Base-by-base conservation (phyloP, 1,140 invertebrate genomes). In the Maconellicoccus hirsutus region DNA sequence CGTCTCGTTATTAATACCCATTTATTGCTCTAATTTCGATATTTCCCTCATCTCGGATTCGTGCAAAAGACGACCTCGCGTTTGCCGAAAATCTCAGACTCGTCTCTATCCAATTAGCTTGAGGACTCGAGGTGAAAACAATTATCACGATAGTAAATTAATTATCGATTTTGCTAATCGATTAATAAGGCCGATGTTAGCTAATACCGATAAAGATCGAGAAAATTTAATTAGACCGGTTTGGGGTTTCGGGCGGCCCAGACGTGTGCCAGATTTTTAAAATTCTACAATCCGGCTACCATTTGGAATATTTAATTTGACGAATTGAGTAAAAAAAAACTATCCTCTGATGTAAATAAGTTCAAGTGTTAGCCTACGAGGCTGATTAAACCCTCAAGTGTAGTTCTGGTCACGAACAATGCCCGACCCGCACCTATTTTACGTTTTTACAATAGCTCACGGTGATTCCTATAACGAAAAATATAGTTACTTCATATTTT, bases 1-100 rank as follows among this genome's bases (percentile, higher is more conserved):
- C 19, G 16, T 25, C 61, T 66, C 25, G 22, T 66, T 66, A 66
- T 66, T 66, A 23, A 66, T 66, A 66, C 61, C 25, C 61, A 66
- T 66, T 66, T 22, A 66, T 25, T 66, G 61, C 61, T 26, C 61
- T 19, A 26, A 22, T 66, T 66, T 66, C 16, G 29, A 6, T 33
- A 6, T 12, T 33, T 33, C 29, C 29, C 29, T 33, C 29, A 33
- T 33, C 29, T 3, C 12, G 29, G 4, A 3, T 33, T 33, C 29
- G 29, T 33, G 29, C 12, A 33, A 33, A 33, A 6, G 29, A 33
- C 29, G 29, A 12, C 29, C 29, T 33, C 12, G 29, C 29, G 12
- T 12, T 12, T 6, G 29, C 29, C n/a, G n/a, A n/a, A n/a, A n/a
- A n/a, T n/a, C n/a, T n/a, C n/a, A n/a, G n/a, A n/a, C n/a, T n/a